Evolutionary conservation across 2,888 invertebrate species (phyloP), one percentile per base, ranked within the genome.

Genomic region (Leucozona laternaria): DNA sequence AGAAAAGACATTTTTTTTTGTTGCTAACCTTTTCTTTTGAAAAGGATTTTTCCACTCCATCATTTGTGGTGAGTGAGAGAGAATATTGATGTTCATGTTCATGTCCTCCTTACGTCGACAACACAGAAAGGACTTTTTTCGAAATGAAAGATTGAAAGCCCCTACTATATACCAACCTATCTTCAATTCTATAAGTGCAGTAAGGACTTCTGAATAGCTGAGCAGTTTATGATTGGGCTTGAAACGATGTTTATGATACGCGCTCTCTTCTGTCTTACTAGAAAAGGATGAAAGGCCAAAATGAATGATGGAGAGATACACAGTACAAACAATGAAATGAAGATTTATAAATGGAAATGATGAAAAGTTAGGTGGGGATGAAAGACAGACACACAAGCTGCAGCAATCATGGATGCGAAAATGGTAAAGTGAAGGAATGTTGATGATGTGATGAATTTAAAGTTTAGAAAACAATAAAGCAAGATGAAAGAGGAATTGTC

Each of bases 301-400:
- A 60, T 60, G 60, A 40, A 40, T 60, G 60, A 60, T 60, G 60
- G 60, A 40, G 37, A 60, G 37, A 58, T 58, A 58, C 20, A 34
- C 17, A 34, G 6, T 15, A n/a, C n/a, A 40, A 20, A 60, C 60
- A 40, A 60, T 60, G 15, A 22, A 60, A 37, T 53, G 37, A 60
- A 60, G 37, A 60, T 60, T 60, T 60, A 60, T 60, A 60, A 60
- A 60, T 60, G 37, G 37, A 37, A 37, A 60, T 60, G 37, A 60
- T 60, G 37, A 22, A 60, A 60, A 60, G 22, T 60, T 28, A 60
- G 22, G 40, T 28, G 7, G 11, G 10, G 17, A 34, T 31, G 5
- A 34, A 57, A 57, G 57, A 57, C 31, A 57, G 31, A 57, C 17
- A 34, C 31, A 10, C 10, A 11, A 8, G 55, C n/a, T n/a, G 55